These are phyloP conservation scores for Tyrophagus putrescentiae DNA, from an alignment of 1,140 invertebrate species.

Conservation along the genomic window DNA sequence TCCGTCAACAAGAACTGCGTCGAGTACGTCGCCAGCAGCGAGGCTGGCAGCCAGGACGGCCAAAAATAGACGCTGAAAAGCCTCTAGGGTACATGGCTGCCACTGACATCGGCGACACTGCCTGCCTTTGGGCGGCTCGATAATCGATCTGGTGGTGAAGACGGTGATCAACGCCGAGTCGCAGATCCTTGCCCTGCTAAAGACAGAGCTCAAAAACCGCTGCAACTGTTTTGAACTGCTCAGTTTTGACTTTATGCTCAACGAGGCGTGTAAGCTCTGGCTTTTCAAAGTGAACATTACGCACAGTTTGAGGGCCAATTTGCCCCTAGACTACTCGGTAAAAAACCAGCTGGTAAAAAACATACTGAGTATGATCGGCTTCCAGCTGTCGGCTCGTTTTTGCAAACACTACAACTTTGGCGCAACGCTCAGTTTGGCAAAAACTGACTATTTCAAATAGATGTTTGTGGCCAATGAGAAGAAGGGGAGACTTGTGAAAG, in stretches of 20 bases:
- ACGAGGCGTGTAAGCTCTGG: conserved; percentile 61
- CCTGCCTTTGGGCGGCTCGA: conserved; percentile 61
- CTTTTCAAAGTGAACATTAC: conserved; percentile 92
- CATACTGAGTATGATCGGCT: conserved; percentile 78
- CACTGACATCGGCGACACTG: conserved; percentile 49
- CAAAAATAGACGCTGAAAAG: conserved; percentile 75
- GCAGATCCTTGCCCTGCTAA: conserved; percentile 34
- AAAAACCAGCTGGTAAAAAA: conserved; percentile 49
- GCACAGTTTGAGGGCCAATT: conserved; percentile 72
- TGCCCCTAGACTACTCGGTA: conserved; percentile 75
- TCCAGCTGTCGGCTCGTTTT: conserved; percentile 49
- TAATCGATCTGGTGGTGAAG: conserved; percentile 45
- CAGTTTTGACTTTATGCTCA: conserved; percentile 48
- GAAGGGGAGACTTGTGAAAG: conserved; percentile 38
- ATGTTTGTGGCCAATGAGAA: conserved; percentile 31
- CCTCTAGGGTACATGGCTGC: conserved; percentile 54
- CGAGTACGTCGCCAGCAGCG: conserved; percentile 67
- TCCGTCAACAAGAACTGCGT: conserved; percentile 85
- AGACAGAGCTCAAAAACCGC: conserved; percentile 33
- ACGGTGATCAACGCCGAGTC: conserved; percentile 38
- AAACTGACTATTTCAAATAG: background rate
- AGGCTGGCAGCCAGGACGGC: conserved; percentile 61
- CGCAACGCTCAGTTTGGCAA: conserved; percentile 24
- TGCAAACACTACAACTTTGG: conserved; percentile 34
- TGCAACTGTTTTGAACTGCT: conserved; percentile 42